A percentile compares a stretch with the other conserved stretches of the same genome.
Evolutionary conservation across 2,797 vertebrate species (phyloP).

Genomic region (Micromesistius poutassou): DNA sequence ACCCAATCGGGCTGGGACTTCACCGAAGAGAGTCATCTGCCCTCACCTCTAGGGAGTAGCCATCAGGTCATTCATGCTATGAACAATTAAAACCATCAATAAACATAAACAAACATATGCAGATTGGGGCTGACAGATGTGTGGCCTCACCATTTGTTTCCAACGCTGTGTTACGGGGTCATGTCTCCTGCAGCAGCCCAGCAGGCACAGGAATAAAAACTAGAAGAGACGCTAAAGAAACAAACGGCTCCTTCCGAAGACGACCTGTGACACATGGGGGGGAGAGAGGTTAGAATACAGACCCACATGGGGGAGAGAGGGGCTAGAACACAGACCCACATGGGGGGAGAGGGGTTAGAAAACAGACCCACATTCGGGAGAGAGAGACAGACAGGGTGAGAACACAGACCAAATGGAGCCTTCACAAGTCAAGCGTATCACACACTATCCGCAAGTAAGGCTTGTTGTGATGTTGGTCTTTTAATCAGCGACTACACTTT

Average conservation of each 20-base stretch:
- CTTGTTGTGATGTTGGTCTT: too few relatives aligned
- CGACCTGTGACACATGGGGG: neutral
- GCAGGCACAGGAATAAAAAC: conserved; percentile 48
- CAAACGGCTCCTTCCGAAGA: neutral
- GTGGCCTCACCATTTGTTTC: conserved; percentile 74
- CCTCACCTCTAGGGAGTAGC: neutral
- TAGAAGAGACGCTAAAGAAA: neutral
- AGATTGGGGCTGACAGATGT: neutral
- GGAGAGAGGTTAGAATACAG: neutral
- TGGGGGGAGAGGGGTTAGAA: too few relatives aligned
- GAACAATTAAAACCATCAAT: neutral
- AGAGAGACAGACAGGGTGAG: too few relatives aligned
- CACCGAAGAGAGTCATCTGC: neutral
- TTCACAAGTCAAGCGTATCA: too few relatives aligned
- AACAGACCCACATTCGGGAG: neutral
- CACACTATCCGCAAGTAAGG: too few relatives aligned
- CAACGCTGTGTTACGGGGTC: conserved; percentile 63
- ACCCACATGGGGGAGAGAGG: neutral
- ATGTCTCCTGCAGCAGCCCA: conserved; percentile 64
- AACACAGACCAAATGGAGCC: too few relatives aligned
- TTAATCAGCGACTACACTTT: too few relatives aligned
- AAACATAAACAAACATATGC: neutral
- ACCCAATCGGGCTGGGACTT: too few relatives aligned
- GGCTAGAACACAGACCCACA: too few relatives aligned
- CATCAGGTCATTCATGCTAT: neutral